Evolutionary conservation across 2,888 invertebrate genomes (phyloP), one percentile per base, ranked within the genome.

Genomic region (Gasteruption jaculator): DNA sequence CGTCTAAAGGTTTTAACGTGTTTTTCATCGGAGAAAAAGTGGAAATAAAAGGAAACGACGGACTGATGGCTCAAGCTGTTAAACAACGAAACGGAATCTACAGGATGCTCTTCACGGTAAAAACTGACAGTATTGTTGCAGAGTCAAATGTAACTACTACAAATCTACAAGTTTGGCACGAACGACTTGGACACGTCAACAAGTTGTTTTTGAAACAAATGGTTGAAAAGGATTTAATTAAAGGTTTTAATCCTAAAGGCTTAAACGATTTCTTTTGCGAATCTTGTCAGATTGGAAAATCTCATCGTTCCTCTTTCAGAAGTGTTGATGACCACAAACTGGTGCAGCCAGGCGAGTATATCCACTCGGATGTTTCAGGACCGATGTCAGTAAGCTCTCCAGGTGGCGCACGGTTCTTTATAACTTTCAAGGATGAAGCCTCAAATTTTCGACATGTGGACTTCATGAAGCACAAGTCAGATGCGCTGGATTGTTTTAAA

Each of bases 161-260:
- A 1, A 41, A 22, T n/a, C 29, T 50, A 10, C 42, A 35, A 25
- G 32, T 41, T 18, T 53, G 50, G 50, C 50, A 52, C 39, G 53
- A 55, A 25, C 37, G 49, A 18, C 22, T 52, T 29, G 51, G 52
- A 0, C 52, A 52, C 21, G 46, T 50, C 6, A 55, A 54, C 8
- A 35, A 20, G 8, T 11, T 16, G 2, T 22, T 43, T 11, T 11
- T 50, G 30, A 26, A 39, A 15, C 38, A 43, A 8, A 31, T 53
- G 26, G 35, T 46, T 1, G 37, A 41, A 5, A 41, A 49, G 5
- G 35, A 35, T 2, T 30, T 42, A 2, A 45, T 51, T 12, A 16
- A 33, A 6, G 56, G 50, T 1, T 33, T 54, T 1, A 27, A 46
- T 2, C 25, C 50, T n/a, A 18, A 42, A 6, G 12, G 47, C n/a